Conservation (phyloP, 2,888 invertebrate species). For the Rhyacophila evoluta region DNA sequence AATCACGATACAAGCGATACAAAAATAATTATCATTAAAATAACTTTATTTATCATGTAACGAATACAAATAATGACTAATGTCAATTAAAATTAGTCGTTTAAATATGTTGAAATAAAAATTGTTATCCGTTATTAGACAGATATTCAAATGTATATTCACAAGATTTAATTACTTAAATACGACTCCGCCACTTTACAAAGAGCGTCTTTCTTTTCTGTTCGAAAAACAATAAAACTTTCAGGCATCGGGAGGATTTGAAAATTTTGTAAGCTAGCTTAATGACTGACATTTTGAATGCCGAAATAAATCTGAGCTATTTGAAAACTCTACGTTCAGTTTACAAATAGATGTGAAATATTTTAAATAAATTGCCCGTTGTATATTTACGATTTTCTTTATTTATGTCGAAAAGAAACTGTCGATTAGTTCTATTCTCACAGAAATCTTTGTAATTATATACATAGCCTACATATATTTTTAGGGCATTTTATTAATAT, state of each 20-base stretch:
- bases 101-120: too few species aligned
- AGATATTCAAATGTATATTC: too few species aligned
- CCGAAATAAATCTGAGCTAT: slow-evolving; percentile 19
- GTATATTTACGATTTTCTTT: neutral
- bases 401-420: neutral
- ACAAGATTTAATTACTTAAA: too few species aligned
- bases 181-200: neutral
- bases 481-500: too few species aligned
- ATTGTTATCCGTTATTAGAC: too few species aligned
- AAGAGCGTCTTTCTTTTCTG: neutral
- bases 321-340: neutral
- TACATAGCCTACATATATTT: too few species aligned
- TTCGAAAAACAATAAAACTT: slow-evolving; percentile 12
- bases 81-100: too few species aligned
- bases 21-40: too few species aligned
- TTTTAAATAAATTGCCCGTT: neutral
- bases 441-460: too few species aligned
- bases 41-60: too few species aligned
- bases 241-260: neutral
- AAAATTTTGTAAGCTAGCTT: neutral
- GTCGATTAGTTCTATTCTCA: neutral
- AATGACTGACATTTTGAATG: neutral
- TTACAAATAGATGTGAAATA: slow-evolving; percentile 19
- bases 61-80: too few species aligned
- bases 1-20: too few species aligned